Evolutionary conservation across 2,888 invertebrate genomes (phyloP).

Genomic region (Noctua pronuba): DNA sequence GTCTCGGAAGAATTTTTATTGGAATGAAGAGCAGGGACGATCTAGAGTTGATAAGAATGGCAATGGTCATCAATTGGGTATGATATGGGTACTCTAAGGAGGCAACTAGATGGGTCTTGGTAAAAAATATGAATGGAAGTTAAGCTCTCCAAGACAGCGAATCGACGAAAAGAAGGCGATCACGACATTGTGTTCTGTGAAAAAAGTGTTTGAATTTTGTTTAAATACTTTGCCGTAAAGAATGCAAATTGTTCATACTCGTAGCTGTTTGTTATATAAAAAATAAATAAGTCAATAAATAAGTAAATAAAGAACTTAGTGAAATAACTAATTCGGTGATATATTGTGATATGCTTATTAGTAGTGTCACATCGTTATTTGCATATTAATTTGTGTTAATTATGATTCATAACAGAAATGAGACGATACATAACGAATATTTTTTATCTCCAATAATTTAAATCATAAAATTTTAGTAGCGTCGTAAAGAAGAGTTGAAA

Average conservation of each 20-base stretch:
- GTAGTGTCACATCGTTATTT: not conserved
- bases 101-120: not conserved
- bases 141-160: not conserved
- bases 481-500: conserved; percentile 1
- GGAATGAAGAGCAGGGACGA: not conserved
- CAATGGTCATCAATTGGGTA: not conserved
- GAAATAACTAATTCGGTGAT: not conserved
- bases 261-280: not conserved
- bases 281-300: not conserved
- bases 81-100: not conserved
- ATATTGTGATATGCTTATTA: not conserved
- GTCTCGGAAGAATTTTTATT: not conserved
- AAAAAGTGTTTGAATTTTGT: not conserved
- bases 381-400: not conserved
- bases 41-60: not conserved
- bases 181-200: not conserved
- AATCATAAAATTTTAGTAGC: not conserved
- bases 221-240: not conserved
- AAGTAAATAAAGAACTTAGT: not conserved
- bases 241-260: not conserved
- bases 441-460: not conserved
- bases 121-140: not conserved
- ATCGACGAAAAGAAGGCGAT: not conserved
- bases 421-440: not conserved
- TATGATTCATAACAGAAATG: not conserved